Conservation (phyloP, 2,113 vertebrate genomes). For the Mobula birostris region DNA sequence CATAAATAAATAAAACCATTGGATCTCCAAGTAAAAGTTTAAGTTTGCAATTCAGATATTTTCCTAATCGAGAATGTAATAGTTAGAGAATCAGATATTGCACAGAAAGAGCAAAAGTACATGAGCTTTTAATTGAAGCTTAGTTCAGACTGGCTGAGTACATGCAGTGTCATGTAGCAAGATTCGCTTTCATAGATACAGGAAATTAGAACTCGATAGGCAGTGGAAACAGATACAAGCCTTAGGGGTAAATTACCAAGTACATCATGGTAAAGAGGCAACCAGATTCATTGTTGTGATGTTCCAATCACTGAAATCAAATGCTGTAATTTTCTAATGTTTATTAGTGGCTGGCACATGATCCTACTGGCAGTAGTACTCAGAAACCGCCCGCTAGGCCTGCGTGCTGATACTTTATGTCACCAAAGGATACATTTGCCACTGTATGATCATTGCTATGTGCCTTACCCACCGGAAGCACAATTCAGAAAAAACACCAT, state of each 20-base stretch:
- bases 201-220: conserved; percentile 6
- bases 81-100: no score
- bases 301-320: not conserved
- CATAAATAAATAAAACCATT: not conserved
- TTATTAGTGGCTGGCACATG: not conserved
- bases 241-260: not conserved
- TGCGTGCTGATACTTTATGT: not conserved
- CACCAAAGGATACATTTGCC: not conserved
- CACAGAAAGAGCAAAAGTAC: conserved; percentile 3
- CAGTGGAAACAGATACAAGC: conserved; percentile 6
- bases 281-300: not conserved
- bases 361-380: not conserved
- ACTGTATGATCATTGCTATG: not conserved
- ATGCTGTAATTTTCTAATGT: not conserved
- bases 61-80: not conserved
- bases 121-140: conserved; percentile 34
- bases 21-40: not conserved
- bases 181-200: not conserved
- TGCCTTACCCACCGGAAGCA: not conserved
- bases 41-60: conserved; percentile 23
- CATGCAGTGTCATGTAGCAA: conserved; percentile 11
- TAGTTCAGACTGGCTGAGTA: conserved; percentile 1
- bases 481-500: not conserved
- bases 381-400: not conserved
- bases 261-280: not conserved